These are phyloP conservation scores for Oncopeltus fasciatus DNA, from an alignment of 1,140 invertebrate genomes.

Conservation along the genomic window DNA sequence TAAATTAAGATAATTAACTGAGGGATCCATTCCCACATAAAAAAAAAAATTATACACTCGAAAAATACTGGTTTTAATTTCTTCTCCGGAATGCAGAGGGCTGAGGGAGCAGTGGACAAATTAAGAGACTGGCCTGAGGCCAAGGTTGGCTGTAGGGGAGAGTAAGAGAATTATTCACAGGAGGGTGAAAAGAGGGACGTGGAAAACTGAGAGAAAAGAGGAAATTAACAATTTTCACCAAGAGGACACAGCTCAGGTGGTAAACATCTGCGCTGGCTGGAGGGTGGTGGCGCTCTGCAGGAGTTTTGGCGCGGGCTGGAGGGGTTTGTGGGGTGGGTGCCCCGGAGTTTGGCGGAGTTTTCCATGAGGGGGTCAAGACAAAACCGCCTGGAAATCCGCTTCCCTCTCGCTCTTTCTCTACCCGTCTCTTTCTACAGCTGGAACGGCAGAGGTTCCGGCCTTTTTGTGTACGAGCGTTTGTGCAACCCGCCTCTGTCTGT, in stretches of 20 bases:
- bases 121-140: neutral
- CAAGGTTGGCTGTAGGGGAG: neutral
- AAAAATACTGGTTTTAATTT: too few relatives aligned
- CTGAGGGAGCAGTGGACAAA: neutral
- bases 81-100: too few relatives aligned
- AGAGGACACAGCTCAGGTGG: neutral
- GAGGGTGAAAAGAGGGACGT: neutral
- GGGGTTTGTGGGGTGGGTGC: neutral
- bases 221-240: neutral
- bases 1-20: too few relatives aligned
- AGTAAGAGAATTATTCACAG: neutral
- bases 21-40: too few relatives aligned
- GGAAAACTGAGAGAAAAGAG: neutral
- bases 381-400: neutral
- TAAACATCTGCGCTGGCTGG: neutral
- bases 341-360: neutral
- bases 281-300: neutral
- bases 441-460: too few relatives aligned
- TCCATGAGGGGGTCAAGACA: neutral
- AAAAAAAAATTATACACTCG: too few relatives aligned
- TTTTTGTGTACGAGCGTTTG: too few relatives aligned
- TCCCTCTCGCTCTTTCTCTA: too few relatives aligned
- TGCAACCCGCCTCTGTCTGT: too few relatives aligned
- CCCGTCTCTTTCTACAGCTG: too few relatives aligned
- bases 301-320: too few relatives aligned